A percentile compares a stretch with the other conserved stretches of the same genome.
These are phyloP conservation scores for Cylindroiulus punctatus DNA, from an alignment of 2,888 invertebrate genomes.

Conservation along the genomic window DNA sequence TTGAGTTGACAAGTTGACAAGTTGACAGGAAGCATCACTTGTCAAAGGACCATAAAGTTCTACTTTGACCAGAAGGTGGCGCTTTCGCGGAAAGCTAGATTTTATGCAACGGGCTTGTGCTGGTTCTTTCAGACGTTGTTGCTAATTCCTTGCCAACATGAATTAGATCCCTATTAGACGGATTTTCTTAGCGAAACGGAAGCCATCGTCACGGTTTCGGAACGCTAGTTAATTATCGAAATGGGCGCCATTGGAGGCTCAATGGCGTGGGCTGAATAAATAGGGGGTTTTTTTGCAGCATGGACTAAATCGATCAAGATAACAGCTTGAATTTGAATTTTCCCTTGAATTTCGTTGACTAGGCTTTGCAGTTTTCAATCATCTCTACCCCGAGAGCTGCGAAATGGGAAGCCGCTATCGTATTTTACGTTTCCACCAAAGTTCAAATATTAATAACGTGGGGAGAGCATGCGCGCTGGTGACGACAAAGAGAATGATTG, in stretches of 20 bases:
- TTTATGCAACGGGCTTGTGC: no score
- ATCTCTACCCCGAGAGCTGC: not conserved
- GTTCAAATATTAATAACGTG: constrained; percentile 29
- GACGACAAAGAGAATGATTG: not conserved
- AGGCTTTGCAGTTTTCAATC: not conserved
- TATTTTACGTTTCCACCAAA: constrained; percentile 13
- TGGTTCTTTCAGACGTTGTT: no score
- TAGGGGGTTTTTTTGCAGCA: no score
- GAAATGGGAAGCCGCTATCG: constrained; percentile 20
- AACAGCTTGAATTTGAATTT: constrained; percentile 37
- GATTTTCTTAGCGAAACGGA: no score
- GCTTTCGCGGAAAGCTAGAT: no score
- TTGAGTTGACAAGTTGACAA: no score
- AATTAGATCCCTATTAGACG: no score
- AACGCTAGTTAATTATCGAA: not conserved
- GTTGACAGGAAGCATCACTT: no score
- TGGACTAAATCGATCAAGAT: constrained; percentile 8
- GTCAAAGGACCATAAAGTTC: no score
- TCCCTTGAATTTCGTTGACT: constrained; percentile 16
- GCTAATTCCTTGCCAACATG: no score
- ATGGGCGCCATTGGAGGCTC: constrained; percentile 3
- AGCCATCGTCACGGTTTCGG: not conserved
- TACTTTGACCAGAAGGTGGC: no score
- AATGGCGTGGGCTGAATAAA: constrained; percentile 17
- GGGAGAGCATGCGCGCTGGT: not conserved